A percentile compares a stretch with the other conserved stretches of the same genome.
These are phyloP conservation scores for Gila robusta DNA, from an alignment of 2,797 vertebrate species.

Conservation along the genomic window DNA sequence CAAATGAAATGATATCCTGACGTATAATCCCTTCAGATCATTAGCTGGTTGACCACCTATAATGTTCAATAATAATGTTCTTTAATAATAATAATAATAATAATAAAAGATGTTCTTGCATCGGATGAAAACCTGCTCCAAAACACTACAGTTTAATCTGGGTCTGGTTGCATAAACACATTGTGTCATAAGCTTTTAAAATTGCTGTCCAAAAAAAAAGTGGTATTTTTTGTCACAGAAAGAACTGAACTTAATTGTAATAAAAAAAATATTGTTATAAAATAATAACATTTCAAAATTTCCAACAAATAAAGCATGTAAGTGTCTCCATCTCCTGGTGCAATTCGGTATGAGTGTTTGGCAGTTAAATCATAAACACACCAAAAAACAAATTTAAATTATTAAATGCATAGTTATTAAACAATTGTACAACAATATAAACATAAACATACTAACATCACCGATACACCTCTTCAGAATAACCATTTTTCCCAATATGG, in stretches of 20 bases:
- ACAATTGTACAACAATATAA: too few relatives aligned
- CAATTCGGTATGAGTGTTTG: neutral
- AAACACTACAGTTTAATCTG: neutral
- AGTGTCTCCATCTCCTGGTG: slow-evolving; percentile 14
- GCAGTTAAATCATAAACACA: neutral
- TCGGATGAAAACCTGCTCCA: neutral
- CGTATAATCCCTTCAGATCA: neutral
- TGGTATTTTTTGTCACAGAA: neutral
- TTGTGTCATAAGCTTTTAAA: neutral
- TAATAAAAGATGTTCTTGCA: neutral
- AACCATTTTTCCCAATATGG: too few relatives aligned
- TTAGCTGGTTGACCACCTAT: neutral
- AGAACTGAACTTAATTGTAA: neutral
- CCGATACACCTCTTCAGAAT: neutral
- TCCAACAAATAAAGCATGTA: neutral
- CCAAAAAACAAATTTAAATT: neutral
- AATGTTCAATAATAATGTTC: neutral
- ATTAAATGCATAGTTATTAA: too few relatives aligned
- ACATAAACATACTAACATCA: neutral
- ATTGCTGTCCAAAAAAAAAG: neutral
- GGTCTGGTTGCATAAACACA: neutral
- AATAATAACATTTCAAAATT: neutral
- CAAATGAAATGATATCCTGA: neutral
- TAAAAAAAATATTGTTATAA: neutral
- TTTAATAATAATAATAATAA: too few relatives aligned